A percentile compares a stretch with the other conserved stretches of the same genome.
These are phyloP conservation scores for Drosophila prosaltans DNA, from an alignment of 1,140 invertebrate species.

Conservation along the genomic window DNA sequence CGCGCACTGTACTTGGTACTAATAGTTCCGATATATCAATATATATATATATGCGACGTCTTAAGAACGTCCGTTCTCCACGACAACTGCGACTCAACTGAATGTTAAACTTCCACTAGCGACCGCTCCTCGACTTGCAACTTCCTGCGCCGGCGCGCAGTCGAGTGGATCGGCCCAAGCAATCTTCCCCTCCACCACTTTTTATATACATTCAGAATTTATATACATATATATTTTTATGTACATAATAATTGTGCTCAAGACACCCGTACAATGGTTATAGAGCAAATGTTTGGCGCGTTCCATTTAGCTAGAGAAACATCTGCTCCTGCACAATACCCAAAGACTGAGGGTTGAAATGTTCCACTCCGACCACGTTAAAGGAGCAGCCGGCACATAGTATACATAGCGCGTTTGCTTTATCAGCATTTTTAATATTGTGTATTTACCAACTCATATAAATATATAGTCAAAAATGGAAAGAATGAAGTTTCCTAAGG, in stretches of 20 bases:
- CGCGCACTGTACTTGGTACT: slow-evolving; percentile 56
- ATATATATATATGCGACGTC: background rate
- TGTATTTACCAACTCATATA: slow-evolving; percentile 73
- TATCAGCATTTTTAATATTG: slow-evolving; percentile 73
- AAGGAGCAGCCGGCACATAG: slow-evolving; percentile 65
- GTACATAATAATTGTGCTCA: slow-evolving; percentile 57
- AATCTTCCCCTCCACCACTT: slow-evolving; percentile 36
- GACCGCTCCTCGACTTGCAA: slow-evolving; percentile 62
- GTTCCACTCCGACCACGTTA: slow-evolving; percentile 36
- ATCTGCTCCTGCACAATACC: slow-evolving; percentile 67
- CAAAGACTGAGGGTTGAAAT: slow-evolving; percentile 66
- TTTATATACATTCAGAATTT: slow-evolving; percentile 11
- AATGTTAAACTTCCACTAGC: slow-evolving; percentile 35
- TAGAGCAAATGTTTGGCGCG: slow-evolving; percentile 69
- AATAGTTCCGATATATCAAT: background rate
- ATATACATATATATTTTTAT: slow-evolving; percentile 16
- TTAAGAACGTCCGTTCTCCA: slow-evolving; percentile 20
- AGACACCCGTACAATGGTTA: slow-evolving; percentile 59
- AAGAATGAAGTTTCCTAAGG: slow-evolving; percentile 2
- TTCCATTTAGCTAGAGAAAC: slow-evolving; percentile 72
- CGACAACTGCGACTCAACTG: slow-evolving; percentile 68
- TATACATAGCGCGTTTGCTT: slow-evolving; percentile 45
- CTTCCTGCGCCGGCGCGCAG: slow-evolving; percentile 76
- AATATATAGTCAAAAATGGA: slow-evolving; percentile 20
- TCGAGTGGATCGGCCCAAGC: slow-evolving; percentile 68